Evolutionary conservation across 2,888 invertebrate genomes (phyloP), one percentile per base, ranked within the genome.

Genomic region (Lycophotia porphyrea): DNA sequence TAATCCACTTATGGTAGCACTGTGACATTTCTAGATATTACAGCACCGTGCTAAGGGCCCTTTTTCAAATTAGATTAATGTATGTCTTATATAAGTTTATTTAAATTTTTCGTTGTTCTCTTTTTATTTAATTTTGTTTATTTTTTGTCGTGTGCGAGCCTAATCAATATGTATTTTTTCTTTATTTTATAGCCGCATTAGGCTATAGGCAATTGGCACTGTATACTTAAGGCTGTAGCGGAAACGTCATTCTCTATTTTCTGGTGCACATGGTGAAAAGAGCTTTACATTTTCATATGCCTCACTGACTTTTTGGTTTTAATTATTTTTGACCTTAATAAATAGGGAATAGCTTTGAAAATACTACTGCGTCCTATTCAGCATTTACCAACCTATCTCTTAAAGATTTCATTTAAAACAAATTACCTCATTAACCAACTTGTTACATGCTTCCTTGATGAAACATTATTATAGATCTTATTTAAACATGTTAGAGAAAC

Each of bases 401-500:
- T 15, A 55, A 55, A 18, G 11, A 27, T 55, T 21, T 4, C 18
- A 58, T 58, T 31, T 58, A 58, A 31, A 58, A 58, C 31, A 1
- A 31, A 58, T 58, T 9, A 58, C 34, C 34, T 21, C 15, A 68
- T 21, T n/a, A 18, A 5, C 7, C 21, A 63, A 39, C 11, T 55
- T 58, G 39, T 27, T n/a, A 13, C 18, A 24, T 31, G 61, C 52
- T 84, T 74, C 49, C n/a, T 65, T 69, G 42, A 66, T 68, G 52
- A 27, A 72, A 71, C 24, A 67, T 78, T 74, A 74, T 24, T 5
- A 65, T 18, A 47, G 68, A 58, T 60, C 36, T 60, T 75, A 73
- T 78, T 80, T 34, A 76, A 82, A 78, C 67, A 68, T 64, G n/a
- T 75, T 77, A 70, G 31, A 71, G 72, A 74, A 83, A 76, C 42